phyloP scores from a whole-genome alignment of 2,797 vertebrate genomes.

The Geotrypetes seraphini region DNA sequence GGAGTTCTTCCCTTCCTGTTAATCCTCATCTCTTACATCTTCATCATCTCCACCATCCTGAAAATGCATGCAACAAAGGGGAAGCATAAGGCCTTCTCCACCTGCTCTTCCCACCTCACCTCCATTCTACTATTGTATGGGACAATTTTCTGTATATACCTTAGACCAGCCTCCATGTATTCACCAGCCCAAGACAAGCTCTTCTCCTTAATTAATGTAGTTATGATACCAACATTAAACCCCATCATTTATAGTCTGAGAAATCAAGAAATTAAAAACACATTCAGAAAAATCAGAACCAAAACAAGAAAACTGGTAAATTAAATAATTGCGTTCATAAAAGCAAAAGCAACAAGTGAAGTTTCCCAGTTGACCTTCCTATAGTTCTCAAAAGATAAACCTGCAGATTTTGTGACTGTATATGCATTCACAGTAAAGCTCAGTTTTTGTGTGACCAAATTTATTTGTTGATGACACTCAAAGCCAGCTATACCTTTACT shows the following conservation, averaged over 20 bases:
- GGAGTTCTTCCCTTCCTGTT: slow-evolving; percentile 10
- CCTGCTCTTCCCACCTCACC: slow-evolving; percentile 34
- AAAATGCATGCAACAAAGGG: slow-evolving; percentile 12
- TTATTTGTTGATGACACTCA: too few relatives aligned
- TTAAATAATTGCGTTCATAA: too few relatives aligned
- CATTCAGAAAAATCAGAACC: slow-evolving; percentile 7
- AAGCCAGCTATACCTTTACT: too few relatives aligned
- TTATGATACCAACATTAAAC: slow-evolving; percentile 35
- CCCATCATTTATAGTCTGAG: slow-evolving; percentile 34
- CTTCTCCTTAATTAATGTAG: slow-evolving; percentile 28
- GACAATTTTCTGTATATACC: slow-evolving; percentile 28
- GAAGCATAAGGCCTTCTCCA: slow-evolving; percentile 29
- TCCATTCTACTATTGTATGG: slow-evolving; percentile 31
- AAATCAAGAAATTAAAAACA: slow-evolving; percentile 31
- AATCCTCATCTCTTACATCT: slow-evolving; percentile 26
- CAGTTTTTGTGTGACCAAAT: too few relatives aligned
- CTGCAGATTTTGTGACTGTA: too few relatives aligned
- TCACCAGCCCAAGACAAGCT: slow-evolving; percentile 29
- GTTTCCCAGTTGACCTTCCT: too few relatives aligned
- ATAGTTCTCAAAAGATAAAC: too few relatives aligned
- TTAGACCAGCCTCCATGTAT: slow-evolving; percentile 20
- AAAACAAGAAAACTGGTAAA: too few relatives aligned
- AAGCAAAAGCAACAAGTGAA: too few relatives aligned
- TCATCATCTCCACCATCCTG: slow-evolving; percentile 22
- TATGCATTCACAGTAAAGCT: too few relatives aligned